These are phyloP conservation scores for Trissolcus japonicus DNA, from an alignment of 2,888 invertebrate species.

Conservation along the genomic window DNA sequence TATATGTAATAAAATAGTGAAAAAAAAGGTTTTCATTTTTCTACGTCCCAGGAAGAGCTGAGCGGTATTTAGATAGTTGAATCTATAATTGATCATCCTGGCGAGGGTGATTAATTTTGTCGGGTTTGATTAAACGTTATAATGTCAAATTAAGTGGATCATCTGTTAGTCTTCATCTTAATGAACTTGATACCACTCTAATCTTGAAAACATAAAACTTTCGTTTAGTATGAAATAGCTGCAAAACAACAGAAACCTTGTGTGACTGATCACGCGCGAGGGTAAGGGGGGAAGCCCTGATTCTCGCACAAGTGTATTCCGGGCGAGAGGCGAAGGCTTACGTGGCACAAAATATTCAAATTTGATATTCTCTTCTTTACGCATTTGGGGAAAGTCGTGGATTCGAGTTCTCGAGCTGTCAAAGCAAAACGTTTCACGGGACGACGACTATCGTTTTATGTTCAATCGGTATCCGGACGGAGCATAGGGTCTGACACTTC, in stretches of 20 bases:
- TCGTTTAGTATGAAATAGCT: background rate
- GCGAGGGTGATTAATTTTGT: too few species aligned
- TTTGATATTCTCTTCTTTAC: slow-evolving; percentile 51
- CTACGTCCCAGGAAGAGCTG: too few species aligned
- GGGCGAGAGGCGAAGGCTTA: slow-evolving; percentile 1
- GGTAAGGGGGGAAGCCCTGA: background rate
- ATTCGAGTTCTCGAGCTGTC: slow-evolving; percentile 57
- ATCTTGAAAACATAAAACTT: too few species aligned
- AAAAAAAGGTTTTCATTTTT: too few species aligned
- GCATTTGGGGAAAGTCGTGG: slow-evolving; percentile 57
- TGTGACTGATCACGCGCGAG: background rate
- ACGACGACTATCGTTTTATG: slow-evolving; percentile 57
- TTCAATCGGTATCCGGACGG: slow-evolving; percentile 57
- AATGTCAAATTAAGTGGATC: too few species aligned
- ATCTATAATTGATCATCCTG: too few species aligned
- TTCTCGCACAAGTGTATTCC: slow-evolving; percentile 16
- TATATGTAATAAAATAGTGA: too few species aligned
- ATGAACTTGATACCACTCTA: too few species aligned
- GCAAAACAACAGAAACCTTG: background rate
- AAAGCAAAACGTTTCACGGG: slow-evolving; percentile 57
- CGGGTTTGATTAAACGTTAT: too few species aligned
- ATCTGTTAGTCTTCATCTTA: too few species aligned
- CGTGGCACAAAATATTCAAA: slow-evolving; percentile 50
- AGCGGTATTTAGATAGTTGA: too few species aligned
- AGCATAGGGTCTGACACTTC: slow-evolving; percentile 62